A percentile compares a stretch with the other conserved stretches of the same genome.
Conservation (phyloP, 2,888 invertebrate genomes). For the Callimorpha dominula region DNA sequence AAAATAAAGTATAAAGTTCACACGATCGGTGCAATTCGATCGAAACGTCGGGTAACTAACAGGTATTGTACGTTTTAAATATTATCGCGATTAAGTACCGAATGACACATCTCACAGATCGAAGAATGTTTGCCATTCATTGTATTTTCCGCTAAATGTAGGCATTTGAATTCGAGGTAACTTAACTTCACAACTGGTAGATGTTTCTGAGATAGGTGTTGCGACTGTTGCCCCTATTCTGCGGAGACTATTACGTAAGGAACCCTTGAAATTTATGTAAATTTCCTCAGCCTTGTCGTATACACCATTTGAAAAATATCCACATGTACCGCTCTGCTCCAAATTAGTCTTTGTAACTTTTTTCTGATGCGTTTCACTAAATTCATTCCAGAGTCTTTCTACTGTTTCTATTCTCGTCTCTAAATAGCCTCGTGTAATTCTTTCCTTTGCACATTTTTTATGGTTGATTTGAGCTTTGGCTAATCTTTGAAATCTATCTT, state of each 20-base stretch:
- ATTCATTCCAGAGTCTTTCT: constrained; percentile 5
- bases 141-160: constrained; percentile 21
- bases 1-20: too few relatives aligned
- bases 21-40: too few relatives aligned
- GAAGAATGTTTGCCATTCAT: constrained; percentile 23
- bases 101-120: too few relatives aligned
- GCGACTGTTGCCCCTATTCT: not conserved
- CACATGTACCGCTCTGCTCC: not conserved
- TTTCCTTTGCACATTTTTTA: not conserved
- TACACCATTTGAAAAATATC: not conserved
- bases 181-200: constrained; percentile 8
- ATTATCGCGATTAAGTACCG: too few relatives aligned
- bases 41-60: too few relatives aligned
- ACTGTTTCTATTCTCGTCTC: not conserved
- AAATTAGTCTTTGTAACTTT: not conserved
- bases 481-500: constrained; percentile 1
- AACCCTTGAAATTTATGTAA: constrained; percentile 3
- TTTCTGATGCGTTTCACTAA: not conserved
- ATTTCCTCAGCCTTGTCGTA: constrained; percentile 10
- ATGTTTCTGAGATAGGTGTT: not conserved
- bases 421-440: constrained; percentile 1
- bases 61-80: too few relatives aligned
- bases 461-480: not conserved
- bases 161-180: constrained; percentile 17
- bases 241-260: not conserved